phyloP scores from a whole-genome alignment of 2,113 vertebrate genomes.

The Phalacrocorax carbo region DNA sequence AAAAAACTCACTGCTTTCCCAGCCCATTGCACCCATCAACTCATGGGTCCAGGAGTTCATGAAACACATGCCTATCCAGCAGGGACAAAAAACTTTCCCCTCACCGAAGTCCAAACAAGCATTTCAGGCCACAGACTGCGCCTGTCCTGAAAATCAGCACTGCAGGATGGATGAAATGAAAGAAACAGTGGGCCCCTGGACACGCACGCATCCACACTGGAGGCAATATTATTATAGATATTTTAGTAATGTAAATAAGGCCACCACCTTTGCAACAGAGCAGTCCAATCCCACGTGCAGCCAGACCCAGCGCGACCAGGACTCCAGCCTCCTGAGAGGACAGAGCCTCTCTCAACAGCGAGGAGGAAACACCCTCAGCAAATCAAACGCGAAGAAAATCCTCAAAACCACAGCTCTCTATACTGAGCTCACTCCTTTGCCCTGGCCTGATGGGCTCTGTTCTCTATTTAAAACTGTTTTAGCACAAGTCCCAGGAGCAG shows the following conservation, averaged over 20 bases:
- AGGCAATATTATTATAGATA: background rate
- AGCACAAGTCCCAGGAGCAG: background rate
- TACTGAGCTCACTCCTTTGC: background rate
- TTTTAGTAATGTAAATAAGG: background rate
- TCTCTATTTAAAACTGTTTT: background rate
- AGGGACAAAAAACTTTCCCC: background rate
- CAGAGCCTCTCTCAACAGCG: background rate
- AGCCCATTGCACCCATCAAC: background rate
- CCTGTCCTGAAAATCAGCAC: background rate
- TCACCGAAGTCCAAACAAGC: background rate
- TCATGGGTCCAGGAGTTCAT: background rate
- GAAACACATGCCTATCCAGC: background rate
- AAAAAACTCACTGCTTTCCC: background rate
- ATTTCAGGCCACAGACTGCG: background rate
- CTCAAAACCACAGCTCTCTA: background rate
- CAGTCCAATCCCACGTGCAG: background rate
- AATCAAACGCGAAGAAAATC: background rate
- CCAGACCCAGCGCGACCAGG: background rate
- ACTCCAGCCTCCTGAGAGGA: background rate
- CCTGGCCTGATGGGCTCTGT: accelerated
- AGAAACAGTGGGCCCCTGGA: background rate
- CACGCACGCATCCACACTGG: background rate
- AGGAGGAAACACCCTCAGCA: background rate
- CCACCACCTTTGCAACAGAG: background rate
- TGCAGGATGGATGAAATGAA: background rate